Percentiles rank a stretch among this genome's conserved stretches.
Conservation (phyloP, 2,888 invertebrate genomes). For the Sinotaia quadrata region DNA sequence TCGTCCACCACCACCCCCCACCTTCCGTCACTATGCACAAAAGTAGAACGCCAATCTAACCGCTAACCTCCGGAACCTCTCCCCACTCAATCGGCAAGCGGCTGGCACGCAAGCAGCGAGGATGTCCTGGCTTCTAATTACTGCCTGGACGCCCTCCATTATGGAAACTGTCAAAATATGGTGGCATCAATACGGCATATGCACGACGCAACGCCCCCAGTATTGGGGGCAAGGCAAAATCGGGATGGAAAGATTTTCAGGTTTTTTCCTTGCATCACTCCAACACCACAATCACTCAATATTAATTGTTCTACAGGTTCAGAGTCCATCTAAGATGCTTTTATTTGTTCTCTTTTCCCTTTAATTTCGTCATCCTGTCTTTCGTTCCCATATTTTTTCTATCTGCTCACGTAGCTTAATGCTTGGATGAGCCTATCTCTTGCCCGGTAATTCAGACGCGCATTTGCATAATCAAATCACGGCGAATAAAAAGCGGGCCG, state of each 20-base stretch:
- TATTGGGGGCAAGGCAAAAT: slow-evolving; percentile 10
- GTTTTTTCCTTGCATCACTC: neutral
- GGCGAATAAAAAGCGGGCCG: slow-evolving; percentile 38
- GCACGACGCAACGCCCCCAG: slow-evolving; percentile 27
- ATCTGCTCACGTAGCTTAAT: slow-evolving; percentile 10
- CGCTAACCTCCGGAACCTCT: neutral
- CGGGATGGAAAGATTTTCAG: neutral
- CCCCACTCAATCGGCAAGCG: slow-evolving; percentile 7
- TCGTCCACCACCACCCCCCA: neutral
- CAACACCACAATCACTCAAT: neutral
- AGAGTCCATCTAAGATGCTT: too few species aligned
- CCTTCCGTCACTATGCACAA: neutral
- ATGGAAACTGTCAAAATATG: slow-evolving; percentile 19
- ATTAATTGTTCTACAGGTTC: neutral
- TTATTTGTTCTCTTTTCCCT: neutral
- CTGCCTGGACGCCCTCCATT: slow-evolving; percentile 5
- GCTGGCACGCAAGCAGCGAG: neutral
- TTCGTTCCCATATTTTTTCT: neutral
- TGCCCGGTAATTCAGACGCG: slow-evolving; percentile 34
- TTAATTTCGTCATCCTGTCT: too few species aligned
- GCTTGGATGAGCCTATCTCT: slow-evolving; percentile 30
- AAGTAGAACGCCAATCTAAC: slow-evolving; percentile 1
- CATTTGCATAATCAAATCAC: slow-evolving; percentile 44
- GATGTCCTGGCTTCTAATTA: slow-evolving; percentile 3
- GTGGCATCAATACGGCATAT: slow-evolving; percentile 31